Evolutionary conservation across 1,140 invertebrate species (phyloP), one percentile per base, ranked within the genome.

Genomic region (Calliopsis andreniformis): DNA sequence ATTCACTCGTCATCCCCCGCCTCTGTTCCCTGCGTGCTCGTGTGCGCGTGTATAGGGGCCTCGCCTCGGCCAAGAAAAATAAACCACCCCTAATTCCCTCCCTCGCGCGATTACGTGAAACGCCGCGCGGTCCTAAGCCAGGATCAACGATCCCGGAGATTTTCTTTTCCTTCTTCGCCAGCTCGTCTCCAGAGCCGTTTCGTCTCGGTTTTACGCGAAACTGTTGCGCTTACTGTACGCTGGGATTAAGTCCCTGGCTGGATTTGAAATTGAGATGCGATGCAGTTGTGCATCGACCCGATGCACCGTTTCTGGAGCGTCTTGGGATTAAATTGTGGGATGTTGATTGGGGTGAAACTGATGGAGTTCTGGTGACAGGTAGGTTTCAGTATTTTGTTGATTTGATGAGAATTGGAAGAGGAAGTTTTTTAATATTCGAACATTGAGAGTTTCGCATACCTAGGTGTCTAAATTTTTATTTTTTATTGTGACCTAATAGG

Each of bases 1-100:
- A 92, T 92, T 92, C 91, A 92, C 87, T 92, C 91, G 87, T 92
- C 90, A 91, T 90, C 88, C 90, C 88, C 88, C 88, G 87, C 87
- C 71, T 81, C 59, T 67, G 77, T 64, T 32, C 28, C 39, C n/a
- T n/a, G n/a, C 71, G 67, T 64, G 63, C 62, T 51, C 59, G 58
- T 58, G 73, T 69, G 58, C 61, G 59, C 25, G 32, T 28, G 35
- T 45, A 43, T 39, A 25, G 61, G n/a, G 45, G 51, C 64, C 61
- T 61, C 64, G 59, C 35, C 35, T 39, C 35, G 35, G 4, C 35
- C 23, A 87, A 79, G 86, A 89, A 90, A 90, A 91, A 92, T 90
- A 91, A 91, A 91, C 90, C 91, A 91, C 90, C 90, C 91, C 87
- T 90, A 90, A 91, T 91, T 89, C 89, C 77, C 77, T 69, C 62